Evolutionary conservation across 2,888 invertebrate species (phyloP), one percentile per base, ranked within the genome.

Genomic region (Philaethria dido): DNA sequence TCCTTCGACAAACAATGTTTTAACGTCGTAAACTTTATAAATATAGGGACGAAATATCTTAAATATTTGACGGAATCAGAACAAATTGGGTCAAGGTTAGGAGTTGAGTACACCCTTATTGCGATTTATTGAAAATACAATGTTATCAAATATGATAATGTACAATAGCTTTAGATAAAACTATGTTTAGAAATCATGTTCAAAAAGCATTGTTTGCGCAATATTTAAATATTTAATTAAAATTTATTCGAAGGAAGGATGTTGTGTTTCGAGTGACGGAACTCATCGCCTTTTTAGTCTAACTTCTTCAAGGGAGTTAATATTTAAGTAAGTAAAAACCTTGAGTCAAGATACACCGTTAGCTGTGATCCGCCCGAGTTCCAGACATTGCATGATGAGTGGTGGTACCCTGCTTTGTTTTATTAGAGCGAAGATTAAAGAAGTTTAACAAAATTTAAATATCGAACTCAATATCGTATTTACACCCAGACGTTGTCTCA

Each of bases 1-100:
- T 14, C 57, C 57, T 62, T 50, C 42, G 39, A 25, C 5, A 13
- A 33, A 22, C 18, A 45, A 16, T 47, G n/a, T 47, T 54, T 48
- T n/a, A 29, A 45, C 39, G 20, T 42, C 42, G 45, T 62, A 52
- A 66, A 55, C n/a, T 13, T 47, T 57, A 50, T 57, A 55, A 39
- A 62, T 66, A 62, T 62, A 39, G 29, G 29, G n/a, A 11, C 3
- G 16, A n/a, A 33, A 59, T 29, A 33, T 33, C 8, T 60, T 29
- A 4, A 18, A 20, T 33, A 45, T 60, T 29, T 62, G 13, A 20
- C 39, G 29, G 48, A 62, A 45, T 67, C 39, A 16, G 22, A 29
- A 39, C 25, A 42, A 76, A 72, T 70, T 72, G 73, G 75, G 75
- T 73, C 76, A 75, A 48, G 76, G 76, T 66, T 70, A 73, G 60